phyloP scores from a whole-genome alignment of 1,140 invertebrate genomes.

The Nasonia longicornis region DNA sequence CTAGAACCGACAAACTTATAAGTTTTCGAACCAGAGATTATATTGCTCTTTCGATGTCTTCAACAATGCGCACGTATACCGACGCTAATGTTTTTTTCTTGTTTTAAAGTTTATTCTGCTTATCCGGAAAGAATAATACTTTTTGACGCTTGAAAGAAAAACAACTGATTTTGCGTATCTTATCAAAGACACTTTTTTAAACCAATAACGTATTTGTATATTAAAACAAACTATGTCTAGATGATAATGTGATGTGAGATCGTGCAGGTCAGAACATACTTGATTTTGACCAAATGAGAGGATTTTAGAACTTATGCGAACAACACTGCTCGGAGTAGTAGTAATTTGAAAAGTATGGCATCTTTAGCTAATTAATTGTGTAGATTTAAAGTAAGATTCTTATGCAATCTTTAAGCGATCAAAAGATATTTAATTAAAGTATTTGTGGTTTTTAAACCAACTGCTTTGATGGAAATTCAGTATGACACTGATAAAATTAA shows the following conservation, averaged over 20 bases:
- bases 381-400: constrained; percentile 7
- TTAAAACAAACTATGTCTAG: neutral
- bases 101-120: neutral
- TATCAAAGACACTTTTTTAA: constrained; percentile 12
- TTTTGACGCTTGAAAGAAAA: constrained; percentile 28
- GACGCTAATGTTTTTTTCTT: neutral
- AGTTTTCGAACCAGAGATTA: neutral
- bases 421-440: constrained; percentile 6
- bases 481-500: neutral
- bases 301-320: neutral
- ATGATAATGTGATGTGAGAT: neutral
- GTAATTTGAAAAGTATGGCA: neutral
- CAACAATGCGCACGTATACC: neutral
- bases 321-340: neutral
- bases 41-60: neutral
- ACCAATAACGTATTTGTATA: constrained; percentile 27
- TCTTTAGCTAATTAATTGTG: constrained; percentile 15
- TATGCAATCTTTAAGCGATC: constrained; percentile 6
- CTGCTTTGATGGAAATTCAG: constrained; percentile 17
- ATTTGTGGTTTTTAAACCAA: constrained; percentile 18
- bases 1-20: neutral
- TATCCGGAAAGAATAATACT: neutral
- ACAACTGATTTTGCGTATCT: neutral
- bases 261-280: neutral
- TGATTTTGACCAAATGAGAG: neutral